Percentiles rank a stretch among this genome's conserved stretches.
Evolutionary conservation across 2,888 invertebrate genomes (phyloP).

Genomic region (Zygogramma bicolorata): DNA sequence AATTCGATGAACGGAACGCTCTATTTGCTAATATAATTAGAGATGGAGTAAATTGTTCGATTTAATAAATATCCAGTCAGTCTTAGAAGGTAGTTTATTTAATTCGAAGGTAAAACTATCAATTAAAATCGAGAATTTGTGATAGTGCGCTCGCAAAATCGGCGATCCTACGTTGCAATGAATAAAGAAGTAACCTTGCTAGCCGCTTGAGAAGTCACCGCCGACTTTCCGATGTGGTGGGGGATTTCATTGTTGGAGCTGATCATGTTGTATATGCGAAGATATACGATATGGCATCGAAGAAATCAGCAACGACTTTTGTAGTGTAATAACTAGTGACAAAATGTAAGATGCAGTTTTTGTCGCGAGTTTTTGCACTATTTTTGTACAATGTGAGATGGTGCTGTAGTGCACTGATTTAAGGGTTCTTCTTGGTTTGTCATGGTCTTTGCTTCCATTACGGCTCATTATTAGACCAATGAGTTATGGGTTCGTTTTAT

Average conservation of each 20-base stretch:
- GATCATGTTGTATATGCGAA: no score
- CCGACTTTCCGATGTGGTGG: not conserved
- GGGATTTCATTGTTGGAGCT: not conserved
- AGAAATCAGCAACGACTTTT: no score
- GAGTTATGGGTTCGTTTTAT: no score
- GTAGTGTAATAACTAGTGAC: no score
- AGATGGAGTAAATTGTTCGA: constrained; percentile 20
- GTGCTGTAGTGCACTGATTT: no score
- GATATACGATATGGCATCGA: no score
- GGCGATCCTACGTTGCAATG: not conserved
- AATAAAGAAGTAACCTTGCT: constrained; percentile 6
- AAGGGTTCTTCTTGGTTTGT: no score
- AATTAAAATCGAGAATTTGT: constrained; percentile 13
- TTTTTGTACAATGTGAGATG: no score
- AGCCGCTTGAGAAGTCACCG: not conserved
- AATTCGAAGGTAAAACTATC: constrained; percentile 21
- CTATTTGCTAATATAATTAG: constrained; percentile 19
- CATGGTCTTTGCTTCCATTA: no score
- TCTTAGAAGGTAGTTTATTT: constrained; percentile 19
- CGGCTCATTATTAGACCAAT: no score
- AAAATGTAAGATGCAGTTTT: no score
- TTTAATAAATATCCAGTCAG: constrained; percentile 21
- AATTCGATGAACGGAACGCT: constrained; percentile 21
- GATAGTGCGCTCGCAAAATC: not conserved
- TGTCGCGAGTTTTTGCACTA: no score